phyloP scores from a whole-genome alignment of 2,888 invertebrate genomes.

The Trachelus tabidus region DNA sequence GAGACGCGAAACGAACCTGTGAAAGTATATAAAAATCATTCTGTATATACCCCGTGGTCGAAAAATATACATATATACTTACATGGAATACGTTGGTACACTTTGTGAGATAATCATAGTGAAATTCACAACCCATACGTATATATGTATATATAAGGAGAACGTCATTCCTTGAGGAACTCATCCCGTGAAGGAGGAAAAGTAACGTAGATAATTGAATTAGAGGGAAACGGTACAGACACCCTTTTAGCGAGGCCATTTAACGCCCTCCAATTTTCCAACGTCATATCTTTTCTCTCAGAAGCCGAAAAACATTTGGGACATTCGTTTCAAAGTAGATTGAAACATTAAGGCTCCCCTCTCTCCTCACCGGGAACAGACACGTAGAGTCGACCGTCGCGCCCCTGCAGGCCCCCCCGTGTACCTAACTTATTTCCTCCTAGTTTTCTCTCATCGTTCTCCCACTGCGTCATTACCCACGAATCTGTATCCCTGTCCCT shows the following conservation, averaged over 20 bases:
- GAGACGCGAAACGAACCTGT: background rate
- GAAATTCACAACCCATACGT: too few relatives aligned
- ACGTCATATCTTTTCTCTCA: conserved; percentile 16
- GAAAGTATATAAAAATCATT: background rate
- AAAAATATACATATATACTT: background rate
- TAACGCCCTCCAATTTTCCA: conserved; percentile 14
- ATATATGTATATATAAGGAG: background rate
- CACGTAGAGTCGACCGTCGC: background rate
- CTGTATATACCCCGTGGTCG: background rate
- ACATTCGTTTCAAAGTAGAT: conserved; percentile 10
- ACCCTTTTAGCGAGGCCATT: conserved; percentile 42
- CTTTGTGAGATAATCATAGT: background rate
- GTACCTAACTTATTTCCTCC: background rate
- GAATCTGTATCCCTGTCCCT: background rate
- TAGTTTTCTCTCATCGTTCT: background rate
- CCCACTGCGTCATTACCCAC: background rate
- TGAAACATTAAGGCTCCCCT: conserved; percentile 21
- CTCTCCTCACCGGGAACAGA: background rate
- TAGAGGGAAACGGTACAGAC: conserved; percentile 34
- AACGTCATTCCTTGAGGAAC: background rate
- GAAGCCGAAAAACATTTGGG: background rate
- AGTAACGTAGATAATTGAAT: conserved; percentile 40
- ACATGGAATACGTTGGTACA: background rate
- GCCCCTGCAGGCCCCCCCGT: background rate
- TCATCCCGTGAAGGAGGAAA: background rate